A percentile compares a stretch with the other conserved stretches of the same genome.
Conservation (phyloP, 2,797 vertebrate species). For the Rhynchotus rufescens region DNA sequence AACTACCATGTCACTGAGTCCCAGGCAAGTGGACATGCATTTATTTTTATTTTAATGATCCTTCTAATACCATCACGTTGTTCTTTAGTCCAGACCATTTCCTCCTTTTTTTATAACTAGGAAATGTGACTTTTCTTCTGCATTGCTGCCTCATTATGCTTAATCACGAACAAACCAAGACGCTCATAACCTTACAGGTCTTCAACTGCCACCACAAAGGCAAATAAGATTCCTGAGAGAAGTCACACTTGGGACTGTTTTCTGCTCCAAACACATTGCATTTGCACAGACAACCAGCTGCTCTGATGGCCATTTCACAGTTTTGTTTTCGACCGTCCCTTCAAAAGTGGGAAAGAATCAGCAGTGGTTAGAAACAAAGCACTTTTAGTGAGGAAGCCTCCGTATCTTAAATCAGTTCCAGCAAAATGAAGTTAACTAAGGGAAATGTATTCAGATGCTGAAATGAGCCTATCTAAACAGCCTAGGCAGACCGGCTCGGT, state of each 20-base stretch:
- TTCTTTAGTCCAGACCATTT: not conserved
- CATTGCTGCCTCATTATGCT: not conserved
- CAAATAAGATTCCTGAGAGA: not conserved
- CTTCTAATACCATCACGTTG: accelerated
- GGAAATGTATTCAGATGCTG: not conserved
- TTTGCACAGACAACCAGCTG: not conserved
- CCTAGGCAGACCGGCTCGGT: not conserved
- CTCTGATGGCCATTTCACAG: not conserved
- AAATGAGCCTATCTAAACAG: not conserved
- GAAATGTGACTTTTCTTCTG: not conserved
- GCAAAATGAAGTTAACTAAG: not conserved
- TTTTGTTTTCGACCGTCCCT: not conserved
- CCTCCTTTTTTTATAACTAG: not conserved
- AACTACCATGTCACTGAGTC: not conserved
- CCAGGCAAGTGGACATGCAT: not conserved
- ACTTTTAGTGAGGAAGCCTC: not conserved
- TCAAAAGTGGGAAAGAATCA: not conserved
- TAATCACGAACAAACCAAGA: not conserved
- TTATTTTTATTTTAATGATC: not conserved
- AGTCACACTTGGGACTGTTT: not conserved
- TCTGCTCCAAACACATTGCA: not conserved
- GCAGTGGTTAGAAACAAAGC: not conserved
- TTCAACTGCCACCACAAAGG: not conserved
- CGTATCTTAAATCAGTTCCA: not conserved
- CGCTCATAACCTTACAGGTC: not conserved